A percentile compares a stretch with the other conserved stretches of the same genome.
These are phyloP conservation scores for Elaphurus davidianus DNA, from an alignment of 2,113 vertebrate genomes.

Conservation along the genomic window DNA sequence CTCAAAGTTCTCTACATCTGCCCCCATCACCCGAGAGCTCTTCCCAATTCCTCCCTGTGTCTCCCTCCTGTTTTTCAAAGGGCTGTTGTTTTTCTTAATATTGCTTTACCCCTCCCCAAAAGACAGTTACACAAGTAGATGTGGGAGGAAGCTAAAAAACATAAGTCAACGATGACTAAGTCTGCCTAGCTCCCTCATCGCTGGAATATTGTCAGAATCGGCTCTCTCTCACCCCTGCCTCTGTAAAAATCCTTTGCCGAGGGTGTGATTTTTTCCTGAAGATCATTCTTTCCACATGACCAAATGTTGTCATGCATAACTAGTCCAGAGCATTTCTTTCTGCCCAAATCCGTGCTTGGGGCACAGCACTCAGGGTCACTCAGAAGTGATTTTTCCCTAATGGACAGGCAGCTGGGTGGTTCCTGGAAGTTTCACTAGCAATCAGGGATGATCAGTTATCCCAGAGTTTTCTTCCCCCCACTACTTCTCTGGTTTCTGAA, in stretches of 20 bases:
- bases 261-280: constrained; percentile 67
- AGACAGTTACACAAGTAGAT: constrained; percentile 63
- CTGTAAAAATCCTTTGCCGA: constrained; percentile 40
- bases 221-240: constrained; percentile 29
- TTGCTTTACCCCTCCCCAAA: constrained; percentile 31
- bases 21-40: neutral
- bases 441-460: neutral
- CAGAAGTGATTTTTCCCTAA: neutral
- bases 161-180: constrained; percentile 58
- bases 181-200: neutral
- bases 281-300: constrained; percentile 70
- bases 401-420: neutral
- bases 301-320: constrained; percentile 2
- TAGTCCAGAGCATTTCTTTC: neutral
- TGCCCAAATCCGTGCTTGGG: neutral
- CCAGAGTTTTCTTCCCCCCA: neutral
- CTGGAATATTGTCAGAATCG: neutral
- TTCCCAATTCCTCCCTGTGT: neutral
- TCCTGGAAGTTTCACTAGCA: neutral
- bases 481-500: neutral
- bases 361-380: neutral
- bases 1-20: neutral
- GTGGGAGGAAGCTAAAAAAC: constrained; percentile 59
- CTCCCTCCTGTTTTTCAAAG: neutral
- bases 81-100: constrained; percentile 54